Base-by-base conservation (phyloP, 2,797 vertebrate genomes). In the Sebastes trivittatus region DNA sequence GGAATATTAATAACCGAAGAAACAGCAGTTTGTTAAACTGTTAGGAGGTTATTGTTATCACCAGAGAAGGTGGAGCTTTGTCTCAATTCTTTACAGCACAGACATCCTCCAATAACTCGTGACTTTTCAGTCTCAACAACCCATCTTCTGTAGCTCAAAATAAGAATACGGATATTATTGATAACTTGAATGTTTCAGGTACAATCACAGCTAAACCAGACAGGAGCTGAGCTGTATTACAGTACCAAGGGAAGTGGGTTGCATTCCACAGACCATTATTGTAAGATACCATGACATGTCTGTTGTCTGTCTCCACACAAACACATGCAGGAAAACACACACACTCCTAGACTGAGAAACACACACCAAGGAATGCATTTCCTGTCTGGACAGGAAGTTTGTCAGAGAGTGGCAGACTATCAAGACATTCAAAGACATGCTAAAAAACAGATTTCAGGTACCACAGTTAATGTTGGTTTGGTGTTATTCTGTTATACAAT, bases 301-400 rank as follows among this genome's bases (percentile, higher is more conserved):
- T 87, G 88, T 88, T 84, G 79, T 82, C 82, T 84, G 68, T 81
- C 73, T 84, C 80, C 82, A 81, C 81, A 68, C 75, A 91, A 84
- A 93, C 85, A 83, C 77, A 77, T 23, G 72, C 23, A 69, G 7
- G 18, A 55, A 72, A 84, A 85, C 65, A 87, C 86, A 88, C 81
- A 84, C 82, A 83, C 69, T 64, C 52, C 73, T 87, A 90, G 82
- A 92, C 89, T 75, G 56, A 76, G 67, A 86, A 75, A 86, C 25
- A 78, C 84, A 81, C 87, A 82, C 83, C 23, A 22, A 91, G 88
- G 93, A 93, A 95, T 94, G 91, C 25, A 88, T 91, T 95, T 95
- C 93, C 94, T 88, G 93, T 93, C 94, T 95, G 89, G 90, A 90
- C 93, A 92, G 93, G 91, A 95, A 94, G 91, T 88, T 83, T 71